These are phyloP conservation scores for Clarias platycephalus DNA, from an alignment of 2,797 vertebrate genomes.

Conservation along the genomic window DNA sequence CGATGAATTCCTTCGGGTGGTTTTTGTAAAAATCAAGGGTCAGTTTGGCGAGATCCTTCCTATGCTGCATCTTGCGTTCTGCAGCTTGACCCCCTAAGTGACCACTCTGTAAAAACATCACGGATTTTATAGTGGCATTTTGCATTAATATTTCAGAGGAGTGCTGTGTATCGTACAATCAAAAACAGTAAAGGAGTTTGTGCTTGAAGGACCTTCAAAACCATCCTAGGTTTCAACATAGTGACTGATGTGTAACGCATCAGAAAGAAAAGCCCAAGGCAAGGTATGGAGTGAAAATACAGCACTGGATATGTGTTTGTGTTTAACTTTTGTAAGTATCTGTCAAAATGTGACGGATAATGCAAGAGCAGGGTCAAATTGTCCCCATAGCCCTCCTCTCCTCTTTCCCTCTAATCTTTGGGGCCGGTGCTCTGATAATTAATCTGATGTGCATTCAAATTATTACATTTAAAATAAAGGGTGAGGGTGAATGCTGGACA, in stretches of 20 bases:
- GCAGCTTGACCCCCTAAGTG: conserved; percentile 63
- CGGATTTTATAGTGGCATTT: background rate
- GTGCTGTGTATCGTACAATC: background rate
- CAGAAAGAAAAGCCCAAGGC: conserved; percentile 18
- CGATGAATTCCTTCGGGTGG: conserved; percentile 86
- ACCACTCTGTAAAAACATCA: conserved; percentile 57
- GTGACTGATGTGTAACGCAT: conserved; percentile 23
- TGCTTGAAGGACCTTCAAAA: conserved; percentile 20
- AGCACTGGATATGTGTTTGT: conserved; percentile 24
- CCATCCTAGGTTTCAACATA: conserved; percentile 26
- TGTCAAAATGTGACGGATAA: conserved; percentile 34
- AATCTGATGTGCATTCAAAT: conserved; percentile 28
- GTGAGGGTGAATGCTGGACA: conserved; percentile 25
- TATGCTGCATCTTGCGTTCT: conserved; percentile 60
- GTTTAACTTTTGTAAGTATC: conserved; percentile 23
- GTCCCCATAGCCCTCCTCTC: too few species aligned
- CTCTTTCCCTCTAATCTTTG: conserved; percentile 9
- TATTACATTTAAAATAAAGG: conserved; percentile 33
- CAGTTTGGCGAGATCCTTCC: conserved; percentile 85
- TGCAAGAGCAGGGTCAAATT: background rate
- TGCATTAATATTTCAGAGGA: conserved; percentile 1
- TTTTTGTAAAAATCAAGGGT: conserved; percentile 92
- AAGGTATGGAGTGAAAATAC: conserved; percentile 10
- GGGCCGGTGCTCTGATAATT: conserved; percentile 33
- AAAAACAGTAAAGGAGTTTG: background rate